Percentiles rank a stretch among this genome's conserved stretches.
Conservation (phyloP, 2,797 vertebrate genomes). For the Cyclura pinguis region DNA sequence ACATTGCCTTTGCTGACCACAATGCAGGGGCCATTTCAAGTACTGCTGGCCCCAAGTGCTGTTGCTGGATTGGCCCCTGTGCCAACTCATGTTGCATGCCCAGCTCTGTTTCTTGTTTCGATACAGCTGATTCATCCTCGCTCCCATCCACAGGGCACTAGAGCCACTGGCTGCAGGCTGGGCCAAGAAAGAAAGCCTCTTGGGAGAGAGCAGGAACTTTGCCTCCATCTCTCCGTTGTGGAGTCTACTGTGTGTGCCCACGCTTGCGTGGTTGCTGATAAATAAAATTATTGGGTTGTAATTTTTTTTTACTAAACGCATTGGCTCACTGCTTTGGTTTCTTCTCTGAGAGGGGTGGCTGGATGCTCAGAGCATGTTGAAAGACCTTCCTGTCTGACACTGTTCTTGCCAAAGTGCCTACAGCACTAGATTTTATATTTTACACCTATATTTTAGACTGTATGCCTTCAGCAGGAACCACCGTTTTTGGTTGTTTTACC, state of each 20-base stretch:
- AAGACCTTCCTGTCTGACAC: background rate
- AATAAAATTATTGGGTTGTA: background rate
- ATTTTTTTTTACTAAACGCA: background rate
- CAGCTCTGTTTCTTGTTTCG: background rate
- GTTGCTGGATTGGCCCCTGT: background rate
- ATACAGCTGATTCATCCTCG: background rate
- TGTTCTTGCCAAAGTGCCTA: background rate
- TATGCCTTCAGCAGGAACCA: too few relatives aligned
- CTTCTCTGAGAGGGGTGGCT: background rate
- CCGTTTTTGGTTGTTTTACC: too few relatives aligned
- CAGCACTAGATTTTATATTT: background rate
- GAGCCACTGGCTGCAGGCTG: background rate
- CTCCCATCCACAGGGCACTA: background rate
- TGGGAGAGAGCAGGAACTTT: fast-evolving
- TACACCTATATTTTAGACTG: too few relatives aligned
- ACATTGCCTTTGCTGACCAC: too few relatives aligned
- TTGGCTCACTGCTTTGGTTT: background rate
- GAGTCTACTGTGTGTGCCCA: slow-evolving; percentile 8
- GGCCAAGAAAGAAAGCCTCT: fast-evolving
- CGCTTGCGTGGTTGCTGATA: background rate
- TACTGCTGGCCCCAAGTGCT: background rate
- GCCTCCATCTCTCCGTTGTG: fast-evolving
- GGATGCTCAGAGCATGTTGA: background rate
- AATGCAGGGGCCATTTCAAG: too few relatives aligned
- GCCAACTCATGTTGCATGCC: background rate